Conservation (phyloP, 92 coral and sea anemone genomes). For the Chrysogorgia sp. region DNA sequence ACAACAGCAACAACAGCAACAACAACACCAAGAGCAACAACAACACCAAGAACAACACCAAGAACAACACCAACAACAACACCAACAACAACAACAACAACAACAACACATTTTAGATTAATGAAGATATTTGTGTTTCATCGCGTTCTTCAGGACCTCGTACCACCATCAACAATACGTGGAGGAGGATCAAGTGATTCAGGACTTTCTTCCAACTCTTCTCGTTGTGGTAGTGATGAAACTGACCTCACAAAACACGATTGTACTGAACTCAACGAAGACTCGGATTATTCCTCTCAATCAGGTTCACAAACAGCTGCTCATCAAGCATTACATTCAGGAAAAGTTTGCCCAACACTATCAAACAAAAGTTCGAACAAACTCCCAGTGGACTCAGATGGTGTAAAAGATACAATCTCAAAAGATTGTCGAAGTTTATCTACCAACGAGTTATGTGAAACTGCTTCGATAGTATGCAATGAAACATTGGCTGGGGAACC, state of each 20-base stretch:
- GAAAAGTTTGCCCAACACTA: constrained; percentile 69
- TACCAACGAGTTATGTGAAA: neutral
- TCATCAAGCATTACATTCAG: constrained; percentile 44
- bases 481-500: constrained; percentile 38
- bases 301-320: constrained; percentile 49
- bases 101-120: no score
- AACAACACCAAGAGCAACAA: no score
- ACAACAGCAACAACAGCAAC: no score
- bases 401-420: constrained; percentile 4
- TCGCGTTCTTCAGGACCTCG: neutral
- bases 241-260: constrained; percentile 6
- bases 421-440: neutral
- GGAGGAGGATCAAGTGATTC: constrained; percentile 35
- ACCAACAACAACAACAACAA: no score
- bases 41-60: no score
- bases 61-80: no score
- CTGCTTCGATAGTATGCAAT: constrained; percentile 35
- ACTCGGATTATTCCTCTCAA: constrained; percentile 58
- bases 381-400: constrained; percentile 15
- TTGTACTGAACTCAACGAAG: constrained; percentile 34
- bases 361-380: constrained; percentile 12
- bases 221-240: constrained; percentile 23
- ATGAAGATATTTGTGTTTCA: neutral
- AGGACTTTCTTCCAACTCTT: constrained; percentile 32
- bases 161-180: neutral